Conservation (phyloP, 2,888 invertebrate genomes). For the Noctuana brunneofusca region DNA sequence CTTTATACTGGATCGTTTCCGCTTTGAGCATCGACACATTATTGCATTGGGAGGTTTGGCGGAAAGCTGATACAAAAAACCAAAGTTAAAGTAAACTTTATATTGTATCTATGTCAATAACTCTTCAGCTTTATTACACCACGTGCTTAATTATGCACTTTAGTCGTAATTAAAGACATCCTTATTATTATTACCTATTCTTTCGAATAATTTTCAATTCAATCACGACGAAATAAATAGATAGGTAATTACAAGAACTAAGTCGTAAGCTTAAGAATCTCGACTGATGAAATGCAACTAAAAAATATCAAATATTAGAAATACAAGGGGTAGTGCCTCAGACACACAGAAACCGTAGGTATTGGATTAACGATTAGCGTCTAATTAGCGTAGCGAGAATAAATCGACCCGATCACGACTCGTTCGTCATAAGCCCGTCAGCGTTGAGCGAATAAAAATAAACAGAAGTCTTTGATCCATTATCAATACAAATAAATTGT, state of each 20-base stretch:
- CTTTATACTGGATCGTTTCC: constrained; percentile 53
- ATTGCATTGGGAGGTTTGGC: constrained; percentile 4
- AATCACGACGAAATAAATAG: no score
- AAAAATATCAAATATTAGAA: background rate
- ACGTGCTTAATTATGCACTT: no score
- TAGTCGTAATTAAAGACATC: no score
- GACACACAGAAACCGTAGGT: background rate
- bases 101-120: no score
- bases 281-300: no score
- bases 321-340: background rate
- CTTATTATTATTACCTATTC: no score
- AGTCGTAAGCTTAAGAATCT: no score
- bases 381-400: constrained; percentile 52
- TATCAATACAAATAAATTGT: constrained; percentile 79
- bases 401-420: constrained; percentile 36
- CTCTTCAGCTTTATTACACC: no score
- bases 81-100: no score
- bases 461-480: constrained; percentile 74
- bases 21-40: constrained; percentile 18
- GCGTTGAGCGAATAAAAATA: constrained; percentile 57
- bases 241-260: no score
- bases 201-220: no score
- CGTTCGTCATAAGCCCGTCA: constrained; percentile 63
- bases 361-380: constrained; percentile 49
- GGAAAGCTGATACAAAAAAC: background rate